Evolutionary conservation across 2,113 vertebrate species (phyloP), one percentile per base, ranked within the genome.

Genomic region (Scortum barcoo): DNA sequence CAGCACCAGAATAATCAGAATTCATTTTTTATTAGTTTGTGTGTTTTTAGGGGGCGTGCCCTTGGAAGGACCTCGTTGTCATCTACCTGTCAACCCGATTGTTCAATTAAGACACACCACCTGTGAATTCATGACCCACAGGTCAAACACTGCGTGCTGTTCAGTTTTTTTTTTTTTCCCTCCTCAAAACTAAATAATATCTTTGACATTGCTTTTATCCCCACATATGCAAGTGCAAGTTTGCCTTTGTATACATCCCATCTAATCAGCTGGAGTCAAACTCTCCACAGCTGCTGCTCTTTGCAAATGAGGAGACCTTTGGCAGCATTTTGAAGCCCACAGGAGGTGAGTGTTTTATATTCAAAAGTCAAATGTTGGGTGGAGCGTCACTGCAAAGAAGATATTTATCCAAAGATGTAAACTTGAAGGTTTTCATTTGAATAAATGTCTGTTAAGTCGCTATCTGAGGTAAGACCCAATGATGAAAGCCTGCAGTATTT

Each of bases 271-370:
- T 5, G 26, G 36, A n/a, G 54, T 60, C 30, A 50, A 28, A 46
- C 36, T 54, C 24, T 7, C 24, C 26, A 57, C 68, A 38, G 78
- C 69, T 66, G 69, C 69, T 61, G 36, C 26, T 63, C 14, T n/a
- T 40, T 76, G 40, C 63, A 70, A 51, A 68, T 28, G 24, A 51
- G 30, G 17, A 20, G 33, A 12, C 5, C 10, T 46, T 28, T 72
- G 5, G 3, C 19, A 17, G 30, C n/a, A n/a, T 14, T 26, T 62
- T 57, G 42, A 68, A 44, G 50, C 54, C 75, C 4, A 42, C 57
- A 51, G 7, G 26, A 72, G 71, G 60, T 48, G 70, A 84, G 60
- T 61, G 70, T 5, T 60, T 74, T 24, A 33, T 33, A 69, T 80
- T 80, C 13, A 24, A 53, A 71, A 19, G 3, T 22, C 44, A 12